Percentiles rank a stretch among this genome's conserved stretches.
Conservation (phyloP, 2,888 invertebrate species). For the Amphipoea oculea region DNA sequence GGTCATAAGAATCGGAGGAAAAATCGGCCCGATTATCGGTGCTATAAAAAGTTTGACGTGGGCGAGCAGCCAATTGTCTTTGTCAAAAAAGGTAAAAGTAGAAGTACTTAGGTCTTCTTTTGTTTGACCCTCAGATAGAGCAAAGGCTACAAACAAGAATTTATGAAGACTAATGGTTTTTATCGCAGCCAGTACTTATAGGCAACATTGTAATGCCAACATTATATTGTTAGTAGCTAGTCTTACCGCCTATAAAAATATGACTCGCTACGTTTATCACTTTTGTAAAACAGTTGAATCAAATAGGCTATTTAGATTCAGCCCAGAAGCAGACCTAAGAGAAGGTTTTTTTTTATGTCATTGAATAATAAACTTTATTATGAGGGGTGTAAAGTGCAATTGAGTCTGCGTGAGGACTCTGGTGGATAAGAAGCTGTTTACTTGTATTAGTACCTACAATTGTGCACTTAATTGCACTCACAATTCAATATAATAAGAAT, state of each 20-base stretch:
- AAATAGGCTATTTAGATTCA: neutral
- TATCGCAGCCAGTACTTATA: neutral
- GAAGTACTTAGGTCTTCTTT: neutral
- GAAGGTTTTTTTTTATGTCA: neutral
- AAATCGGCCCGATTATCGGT: too few relatives aligned
- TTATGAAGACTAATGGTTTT: slow-evolving; percentile 29
- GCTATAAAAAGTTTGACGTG: too few relatives aligned
- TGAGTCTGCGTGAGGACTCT: neutral
- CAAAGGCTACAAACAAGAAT: neutral
- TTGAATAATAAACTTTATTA: neutral
- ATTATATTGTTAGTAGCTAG: slow-evolving; percentile 1
- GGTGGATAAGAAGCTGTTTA: neutral
- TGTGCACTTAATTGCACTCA: neutral
- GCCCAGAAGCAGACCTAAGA: neutral
- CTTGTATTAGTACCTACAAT: neutral
- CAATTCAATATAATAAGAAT: neutral
- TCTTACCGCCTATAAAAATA: slow-evolving; percentile 11
- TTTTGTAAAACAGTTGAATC: slow-evolving; percentile 3
- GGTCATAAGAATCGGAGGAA: too few relatives aligned
- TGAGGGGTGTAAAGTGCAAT: neutral
- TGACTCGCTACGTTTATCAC: neutral
- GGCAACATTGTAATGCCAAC: slow-evolving; percentile 2
- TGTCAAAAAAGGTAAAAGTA: neutral
- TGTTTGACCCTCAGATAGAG: neutral
- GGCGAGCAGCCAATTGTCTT: neutral